Base-by-base conservation (phyloP, 2,113 vertebrate genomes). In the Orycteropus afer region DNA sequence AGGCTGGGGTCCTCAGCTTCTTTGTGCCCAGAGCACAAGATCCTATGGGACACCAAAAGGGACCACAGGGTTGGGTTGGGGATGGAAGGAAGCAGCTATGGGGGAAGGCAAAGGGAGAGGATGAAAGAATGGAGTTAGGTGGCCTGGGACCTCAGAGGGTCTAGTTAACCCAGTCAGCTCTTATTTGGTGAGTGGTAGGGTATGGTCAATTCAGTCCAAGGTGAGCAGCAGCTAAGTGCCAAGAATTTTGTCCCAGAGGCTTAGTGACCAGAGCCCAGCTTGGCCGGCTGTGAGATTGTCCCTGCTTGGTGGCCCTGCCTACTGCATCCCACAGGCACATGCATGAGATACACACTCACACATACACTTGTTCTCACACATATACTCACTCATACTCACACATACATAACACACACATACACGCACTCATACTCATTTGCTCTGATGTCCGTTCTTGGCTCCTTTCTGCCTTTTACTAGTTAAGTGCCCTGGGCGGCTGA, bases 281-380 rank as follows among this genome's bases (percentile, higher is more conserved):
- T 4, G 2, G 51, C 47, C 23, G 42, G 79, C 61, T 71, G 13
- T 77, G 71, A 57, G 32, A 40, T 0, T 65, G 65, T 7, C 57
- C 29, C 11, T 63, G 57, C 37, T 1, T 22, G 29, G 59, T 25
- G 22, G 29, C 40, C 51, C 79, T 59, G 61, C 40, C 61, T n/a
- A 2, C 74, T 25, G 14, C 7, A 15, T 25, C 14, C 53, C 17
- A 14, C 29, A 12, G 13, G 18, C 27, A 32, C 40, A 34, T 13
- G 9, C 40, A 0, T 25, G 42, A 10, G 34, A 14, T n/a, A 18
- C 2, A 6, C 29, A 18, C 32, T 0, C 49, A 0, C 3, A 13
- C 23, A 63, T 27, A 63, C 61, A 53, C 51, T 11, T 53, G 8
- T 15, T 10, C 61, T 29, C 61, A 63, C 27, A 27, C 27, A 63